Percentiles rank a stretch among this genome's conserved stretches.
phyloP scores from a whole-genome alignment of 2,888 invertebrate species.

The Anodontia alba region DNA sequence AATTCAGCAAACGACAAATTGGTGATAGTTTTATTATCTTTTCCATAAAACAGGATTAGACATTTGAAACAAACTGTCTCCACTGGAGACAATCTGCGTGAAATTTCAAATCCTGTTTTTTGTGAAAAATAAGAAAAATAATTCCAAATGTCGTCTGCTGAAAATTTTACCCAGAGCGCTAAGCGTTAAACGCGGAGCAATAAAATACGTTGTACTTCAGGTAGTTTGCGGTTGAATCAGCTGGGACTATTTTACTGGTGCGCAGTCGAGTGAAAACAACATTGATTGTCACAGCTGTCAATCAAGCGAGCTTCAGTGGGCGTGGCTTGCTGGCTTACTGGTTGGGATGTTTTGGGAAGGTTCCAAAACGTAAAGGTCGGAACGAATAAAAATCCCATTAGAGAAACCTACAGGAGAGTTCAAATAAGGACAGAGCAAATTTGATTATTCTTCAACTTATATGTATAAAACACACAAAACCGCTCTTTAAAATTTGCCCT shows the following conservation, averaged over 20 bases:
- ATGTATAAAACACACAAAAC: neutral
- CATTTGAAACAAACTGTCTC: no score
- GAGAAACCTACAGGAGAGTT: neutral
- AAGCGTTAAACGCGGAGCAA: conserved; percentile 50
- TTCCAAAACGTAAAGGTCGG: conserved; percentile 36
- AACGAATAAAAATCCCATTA: conserved; percentile 4
- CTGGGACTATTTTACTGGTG: conserved; percentile 42
- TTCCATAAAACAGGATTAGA: no score
- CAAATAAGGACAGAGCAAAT: neutral
- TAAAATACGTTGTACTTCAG: conserved; percentile 25
- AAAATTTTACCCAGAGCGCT: no score
- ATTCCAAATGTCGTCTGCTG: no score
- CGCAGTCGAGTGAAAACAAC: conserved; percentile 53
- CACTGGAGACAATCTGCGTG: no score
- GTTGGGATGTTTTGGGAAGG: conserved; percentile 45
- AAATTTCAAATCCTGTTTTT: no score
- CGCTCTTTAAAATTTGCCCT: neutral
- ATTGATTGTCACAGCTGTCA: conserved; percentile 53
- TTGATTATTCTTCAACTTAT: neutral
- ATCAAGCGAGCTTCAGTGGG: conserved; percentile 40
- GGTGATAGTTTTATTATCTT: no score
- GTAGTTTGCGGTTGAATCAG: conserved; percentile 4
- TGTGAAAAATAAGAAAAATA: no score
- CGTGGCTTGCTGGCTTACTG: conserved; percentile 40
- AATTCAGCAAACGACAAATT: no score